Base-by-base conservation (phyloP, 2,113 vertebrate genomes). In the Brachyistius frenatus region DNA sequence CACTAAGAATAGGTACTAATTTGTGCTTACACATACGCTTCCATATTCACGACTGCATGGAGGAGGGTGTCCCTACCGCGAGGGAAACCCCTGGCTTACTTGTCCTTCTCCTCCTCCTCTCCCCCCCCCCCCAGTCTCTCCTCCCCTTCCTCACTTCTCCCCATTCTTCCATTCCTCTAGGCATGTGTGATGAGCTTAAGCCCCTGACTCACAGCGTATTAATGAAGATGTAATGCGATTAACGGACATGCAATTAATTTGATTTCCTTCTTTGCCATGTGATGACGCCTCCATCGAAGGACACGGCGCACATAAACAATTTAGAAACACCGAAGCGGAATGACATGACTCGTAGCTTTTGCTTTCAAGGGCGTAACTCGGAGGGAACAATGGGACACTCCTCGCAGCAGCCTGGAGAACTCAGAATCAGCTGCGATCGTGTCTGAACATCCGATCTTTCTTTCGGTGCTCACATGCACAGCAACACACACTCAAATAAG, bases 141-240 rank as follows among this genome's bases (percentile, higher is more conserved):
- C 39, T 32, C 64, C 56, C 47, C 64, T 66, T 5, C 13, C 39
- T 60, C 33, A 6, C 44, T 53, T 65, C 83, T 50, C 73, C 56
- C 71, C 71, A 56, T 88, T 83, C 78, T 83, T 70, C 73, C 71
- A 39, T 58, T 88, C 86, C 90, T 90, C 74, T 53, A 80, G 91
- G 91, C 89, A 66, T 83, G 54, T 76, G 84, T 78, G 91, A 91
- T 77, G 89, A 91, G 89, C 89, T 89, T 93, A 92, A 91, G 87
- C 90, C 85, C 23, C 90, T 94, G 94, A 94, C 91, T 95, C 94
- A 94, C 70, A 60, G 76, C 87, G 90, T 93, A 90, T 93, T 93
- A 94, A 94, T 93, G 86, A 93, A 93, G 91, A 94, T 94, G 90
- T 94, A 94, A 94, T 94, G 90, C 86, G 91, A 94, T 95, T 94